A percentile compares a stretch with the other conserved stretches of the same genome.
Evolutionary conservation across 2,888 invertebrate genomes (phyloP).

Genomic region (Cheilosia impressa): DNA sequence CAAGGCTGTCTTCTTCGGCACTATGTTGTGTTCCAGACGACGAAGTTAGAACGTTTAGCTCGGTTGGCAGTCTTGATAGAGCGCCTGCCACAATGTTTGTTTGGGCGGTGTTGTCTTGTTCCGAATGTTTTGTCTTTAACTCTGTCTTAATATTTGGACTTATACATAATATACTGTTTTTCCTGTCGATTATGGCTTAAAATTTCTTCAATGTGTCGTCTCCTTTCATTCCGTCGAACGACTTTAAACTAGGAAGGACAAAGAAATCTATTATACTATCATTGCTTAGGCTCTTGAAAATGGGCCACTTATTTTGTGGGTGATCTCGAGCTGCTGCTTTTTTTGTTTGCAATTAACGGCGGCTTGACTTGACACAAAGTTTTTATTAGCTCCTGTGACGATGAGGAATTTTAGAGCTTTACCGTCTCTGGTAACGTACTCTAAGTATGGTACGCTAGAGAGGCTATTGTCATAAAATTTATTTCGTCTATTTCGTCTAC

Average conservation of each 20-base stretch:
- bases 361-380: too few relatives aligned
- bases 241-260: slow-evolving; percentile 16
- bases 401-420: slow-evolving; percentile 15
- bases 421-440: slow-evolving; percentile 28
- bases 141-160: background rate
- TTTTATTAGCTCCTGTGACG: slow-evolving; percentile 15
- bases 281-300: slow-evolving; percentile 12
- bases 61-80: slow-evolving; percentile 21
- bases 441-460: background rate
- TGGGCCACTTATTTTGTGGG: background rate
- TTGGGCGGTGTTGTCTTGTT: background rate
- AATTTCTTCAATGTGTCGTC: slow-evolving; percentile 1
- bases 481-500: slow-evolving; percentile 5
- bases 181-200: slow-evolving; percentile 5
- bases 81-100: slow-evolving; percentile 28
- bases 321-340: too few relatives aligned
- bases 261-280: slow-evolving; percentile 9
- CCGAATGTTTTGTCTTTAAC: too few relatives aligned
- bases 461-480: slow-evolving; percentile 23
- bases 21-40: too few relatives aligned
- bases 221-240: slow-evolving; percentile 14
- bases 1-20: background rate
- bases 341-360: too few relatives aligned
- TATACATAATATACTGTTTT: background rate
- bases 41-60: slow-evolving; percentile 1